These are phyloP conservation scores for Steatocranus sp. DNA, from an alignment of 2,797 vertebrate species.

Conservation along the genomic window DNA sequence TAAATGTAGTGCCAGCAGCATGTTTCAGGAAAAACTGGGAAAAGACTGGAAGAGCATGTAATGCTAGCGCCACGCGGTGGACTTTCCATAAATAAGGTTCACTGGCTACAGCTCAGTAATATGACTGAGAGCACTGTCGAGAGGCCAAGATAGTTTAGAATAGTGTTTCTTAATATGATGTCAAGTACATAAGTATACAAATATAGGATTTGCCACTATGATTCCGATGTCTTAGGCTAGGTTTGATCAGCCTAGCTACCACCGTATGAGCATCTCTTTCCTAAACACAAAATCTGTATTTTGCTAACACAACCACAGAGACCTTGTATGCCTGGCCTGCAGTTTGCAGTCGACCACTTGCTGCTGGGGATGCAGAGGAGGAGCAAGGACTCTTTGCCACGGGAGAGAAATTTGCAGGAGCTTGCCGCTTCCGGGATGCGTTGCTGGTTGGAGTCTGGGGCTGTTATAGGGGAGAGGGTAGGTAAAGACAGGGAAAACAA, in stretches of 20 bases:
- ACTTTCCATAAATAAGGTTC: background rate
- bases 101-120: background rate
- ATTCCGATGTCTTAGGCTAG: background rate
- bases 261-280: background rate
- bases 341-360: background rate
- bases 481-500: background rate
- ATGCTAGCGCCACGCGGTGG: background rate
- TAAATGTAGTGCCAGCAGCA: background rate
- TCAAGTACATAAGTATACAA: background rate
- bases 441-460: slow-evolving; percentile 38
- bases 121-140: background rate
- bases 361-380: slow-evolving; percentile 30
- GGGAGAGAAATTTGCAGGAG: slow-evolving; percentile 14
- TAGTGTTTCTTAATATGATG: background rate
- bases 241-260: background rate
- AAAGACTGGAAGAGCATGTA: background rate
- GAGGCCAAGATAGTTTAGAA: background rate
- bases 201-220: background rate
- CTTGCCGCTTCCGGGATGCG: slow-evolving; percentile 44
- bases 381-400: slow-evolving; percentile 49
- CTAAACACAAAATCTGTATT: background rate
- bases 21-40: background rate
- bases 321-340: slow-evolving; percentile 53
- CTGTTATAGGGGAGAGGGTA: slow-evolving; percentile 22
- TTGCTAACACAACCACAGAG: background rate